Percentiles rank a stretch among this genome's conserved stretches.
phyloP scores from a whole-genome alignment of 2,797 vertebrate species.

The Galago senegalensis region DNA sequence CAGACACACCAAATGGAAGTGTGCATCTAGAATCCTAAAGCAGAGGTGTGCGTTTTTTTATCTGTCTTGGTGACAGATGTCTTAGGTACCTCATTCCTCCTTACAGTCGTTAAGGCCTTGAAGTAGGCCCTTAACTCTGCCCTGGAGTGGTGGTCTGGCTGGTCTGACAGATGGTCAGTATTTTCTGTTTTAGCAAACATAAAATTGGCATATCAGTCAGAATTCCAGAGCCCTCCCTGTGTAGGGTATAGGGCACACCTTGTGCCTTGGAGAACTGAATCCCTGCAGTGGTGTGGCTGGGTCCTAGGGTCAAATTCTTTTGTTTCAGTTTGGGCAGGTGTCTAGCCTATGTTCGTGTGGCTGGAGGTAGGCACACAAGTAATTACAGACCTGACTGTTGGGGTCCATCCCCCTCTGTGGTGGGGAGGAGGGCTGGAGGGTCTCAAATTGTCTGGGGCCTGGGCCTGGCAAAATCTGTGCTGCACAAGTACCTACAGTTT shows the following conservation, averaged over 20 bases:
- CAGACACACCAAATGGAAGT: background rate
- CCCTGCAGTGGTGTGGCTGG: background rate
- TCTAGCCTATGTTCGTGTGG: background rate
- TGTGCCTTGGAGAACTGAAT: too few relatives aligned
- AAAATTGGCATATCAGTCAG: background rate
- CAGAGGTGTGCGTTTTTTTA: background rate
- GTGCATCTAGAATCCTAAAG: background rate
- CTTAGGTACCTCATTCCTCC: background rate
- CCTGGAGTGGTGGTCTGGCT: background rate
- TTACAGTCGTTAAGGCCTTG: background rate
- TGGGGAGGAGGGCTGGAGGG: rapidly evolving
- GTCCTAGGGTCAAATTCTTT: background rate
- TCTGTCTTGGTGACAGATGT: background rate
- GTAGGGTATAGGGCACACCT: background rate
- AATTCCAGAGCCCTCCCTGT: background rate
- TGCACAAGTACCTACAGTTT: background rate
- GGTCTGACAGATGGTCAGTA: background rate
- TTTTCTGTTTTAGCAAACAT: slow-evolving; percentile 21
- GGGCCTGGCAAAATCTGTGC: background rate
- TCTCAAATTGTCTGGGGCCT: background rate
- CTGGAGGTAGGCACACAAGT: background rate
- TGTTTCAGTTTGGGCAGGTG: background rate
- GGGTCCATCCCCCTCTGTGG: rapidly evolving
- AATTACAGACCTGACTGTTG: background rate
- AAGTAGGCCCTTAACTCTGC: background rate